A percentile compares a stretch with the other conserved stretches of the same genome.
Evolutionary conservation across 1,140 invertebrate genomes (phyloP).

Genomic region (Bombus waltoni): DNA sequence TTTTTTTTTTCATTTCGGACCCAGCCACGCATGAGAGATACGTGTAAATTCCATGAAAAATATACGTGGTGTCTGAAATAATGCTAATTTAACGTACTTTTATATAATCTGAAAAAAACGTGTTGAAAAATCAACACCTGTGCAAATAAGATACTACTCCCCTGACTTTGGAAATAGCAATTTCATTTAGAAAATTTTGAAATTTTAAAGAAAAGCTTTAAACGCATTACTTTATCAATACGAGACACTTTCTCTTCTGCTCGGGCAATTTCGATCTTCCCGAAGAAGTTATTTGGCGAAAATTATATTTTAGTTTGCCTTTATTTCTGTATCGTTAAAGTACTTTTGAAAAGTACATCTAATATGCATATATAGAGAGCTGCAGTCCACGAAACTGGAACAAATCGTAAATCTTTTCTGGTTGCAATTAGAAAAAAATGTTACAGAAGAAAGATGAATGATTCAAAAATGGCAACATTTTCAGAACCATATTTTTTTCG

Average conservation of each 20-base stretch:
- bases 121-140: neutral
- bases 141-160: neutral
- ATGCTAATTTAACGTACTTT: neutral
- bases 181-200: neutral
- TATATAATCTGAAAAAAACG: neutral
- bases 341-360: neutral
- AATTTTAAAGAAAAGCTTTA: neutral
- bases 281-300: neutral
- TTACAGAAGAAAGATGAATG: neutral
- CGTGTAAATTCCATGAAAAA: neutral
- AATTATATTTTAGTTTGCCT: neutral
- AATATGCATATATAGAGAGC: neutral
- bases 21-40: too few species aligned
- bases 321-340: neutral
- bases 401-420: neutral
- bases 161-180: neutral
- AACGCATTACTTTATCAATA: neutral
- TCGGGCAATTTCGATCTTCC: neutral
- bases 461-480: neutral
- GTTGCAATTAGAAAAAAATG: neutral
- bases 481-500: neutral
- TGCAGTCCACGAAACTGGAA: neutral
- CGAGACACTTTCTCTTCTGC: too few species aligned
- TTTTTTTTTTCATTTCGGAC: neutral
- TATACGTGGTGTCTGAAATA: neutral